These are phyloP conservation scores for Andrena trimmerana DNA, from an alignment of 2,888 invertebrate species.

Conservation along the genomic window DNA sequence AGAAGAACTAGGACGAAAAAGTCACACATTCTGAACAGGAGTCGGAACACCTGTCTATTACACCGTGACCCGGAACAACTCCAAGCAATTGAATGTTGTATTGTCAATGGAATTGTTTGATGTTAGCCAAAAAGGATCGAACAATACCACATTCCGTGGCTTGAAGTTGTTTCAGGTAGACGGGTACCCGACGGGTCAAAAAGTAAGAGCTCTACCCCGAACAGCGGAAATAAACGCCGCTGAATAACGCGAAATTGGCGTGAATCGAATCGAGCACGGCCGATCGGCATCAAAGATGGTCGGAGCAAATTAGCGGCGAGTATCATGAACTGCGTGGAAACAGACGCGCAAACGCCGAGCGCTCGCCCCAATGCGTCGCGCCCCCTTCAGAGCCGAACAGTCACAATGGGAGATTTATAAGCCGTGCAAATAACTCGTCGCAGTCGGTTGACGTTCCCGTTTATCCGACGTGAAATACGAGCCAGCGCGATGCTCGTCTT, in stretches of 20 bases:
- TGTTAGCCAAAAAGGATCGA: too few relatives aligned
- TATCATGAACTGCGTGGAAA: not conserved
- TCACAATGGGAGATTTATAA: constrained; percentile 38
- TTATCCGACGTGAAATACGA: constrained; percentile 42
- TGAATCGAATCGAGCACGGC: constrained; percentile 7
- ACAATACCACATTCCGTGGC: too few relatives aligned
- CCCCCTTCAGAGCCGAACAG: constrained; percentile 6
- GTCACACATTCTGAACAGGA: too few relatives aligned
- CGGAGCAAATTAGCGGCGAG: constrained; percentile 2
- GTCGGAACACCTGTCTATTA: too few relatives aligned
- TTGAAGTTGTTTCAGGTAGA: too few relatives aligned
- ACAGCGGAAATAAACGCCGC: constrained; percentile 7
- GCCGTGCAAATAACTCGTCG: constrained; percentile 38
- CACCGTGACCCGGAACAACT: too few relatives aligned
- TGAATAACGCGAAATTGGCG: constrained; percentile 5
- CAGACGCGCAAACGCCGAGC: not conserved
- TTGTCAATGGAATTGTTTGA: too few relatives aligned
- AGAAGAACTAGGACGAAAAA: too few relatives aligned
- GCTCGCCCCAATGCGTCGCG: constrained; percentile 10
- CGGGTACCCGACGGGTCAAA: too few relatives aligned
- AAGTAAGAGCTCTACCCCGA: too few relatives aligned
- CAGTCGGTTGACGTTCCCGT: constrained; percentile 17
- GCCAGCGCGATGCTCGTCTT: constrained; percentile 5
- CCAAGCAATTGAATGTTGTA: too few relatives aligned
- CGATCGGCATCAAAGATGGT: constrained; percentile 12